phyloP scores from a whole-genome alignment of 2,113 vertebrate genomes.

The Pyrgilauda ruficollis region DNA sequence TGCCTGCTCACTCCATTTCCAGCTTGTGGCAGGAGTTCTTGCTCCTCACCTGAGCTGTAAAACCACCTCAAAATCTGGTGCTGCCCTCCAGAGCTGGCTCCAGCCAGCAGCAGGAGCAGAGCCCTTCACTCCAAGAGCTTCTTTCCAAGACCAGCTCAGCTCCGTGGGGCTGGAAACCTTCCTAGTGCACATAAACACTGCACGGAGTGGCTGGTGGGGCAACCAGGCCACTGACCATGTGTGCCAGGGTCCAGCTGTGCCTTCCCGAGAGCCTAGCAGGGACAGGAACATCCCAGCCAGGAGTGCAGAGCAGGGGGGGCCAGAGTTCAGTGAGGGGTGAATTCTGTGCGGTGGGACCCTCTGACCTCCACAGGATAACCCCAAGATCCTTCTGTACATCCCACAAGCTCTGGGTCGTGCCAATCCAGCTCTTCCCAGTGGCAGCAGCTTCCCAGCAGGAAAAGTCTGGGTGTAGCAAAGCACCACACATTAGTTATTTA shows the following conservation, averaged over 20 bases:
- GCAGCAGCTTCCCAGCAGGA: background rate
- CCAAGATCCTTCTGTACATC: background rate
- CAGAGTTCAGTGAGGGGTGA: background rate
- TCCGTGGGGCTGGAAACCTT: background rate
- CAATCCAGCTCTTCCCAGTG: background rate
- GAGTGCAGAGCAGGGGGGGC: background rate
- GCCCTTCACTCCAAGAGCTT: background rate
- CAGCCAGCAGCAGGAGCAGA: background rate
- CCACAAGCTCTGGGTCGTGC: rapidly evolving
- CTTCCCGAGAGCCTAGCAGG: background rate
- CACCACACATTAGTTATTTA: background rate
- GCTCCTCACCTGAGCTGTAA: background rate
- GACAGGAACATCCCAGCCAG: background rate
- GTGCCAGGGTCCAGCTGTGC: background rate
- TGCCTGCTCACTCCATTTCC: background rate
- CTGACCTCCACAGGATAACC: background rate
- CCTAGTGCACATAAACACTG: background rate
- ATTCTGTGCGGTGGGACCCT: background rate
- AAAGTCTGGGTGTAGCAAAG: rapidly evolving
- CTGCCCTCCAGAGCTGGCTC: background rate
- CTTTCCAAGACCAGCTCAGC: background rate
- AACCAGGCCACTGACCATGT: rapidly evolving
- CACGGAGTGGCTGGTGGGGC: background rate
- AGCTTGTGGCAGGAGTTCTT: background rate
- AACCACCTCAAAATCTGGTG: background rate